Conservation (phyloP, 2,797 vertebrate species). For the Hypotaenidia okinawae region DNA sequence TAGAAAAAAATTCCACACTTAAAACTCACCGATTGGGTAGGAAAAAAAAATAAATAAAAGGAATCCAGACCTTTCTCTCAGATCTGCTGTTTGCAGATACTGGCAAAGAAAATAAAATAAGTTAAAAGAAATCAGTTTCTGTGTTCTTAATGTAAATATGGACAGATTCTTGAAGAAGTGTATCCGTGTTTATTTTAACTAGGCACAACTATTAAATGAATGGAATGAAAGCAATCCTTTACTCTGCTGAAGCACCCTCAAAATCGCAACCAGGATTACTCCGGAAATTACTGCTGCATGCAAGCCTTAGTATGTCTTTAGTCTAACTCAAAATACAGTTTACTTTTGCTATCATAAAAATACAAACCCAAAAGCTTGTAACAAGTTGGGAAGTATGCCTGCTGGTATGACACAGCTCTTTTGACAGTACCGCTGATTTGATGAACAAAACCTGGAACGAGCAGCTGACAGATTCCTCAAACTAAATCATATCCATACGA, state of each 20-base stretch:
- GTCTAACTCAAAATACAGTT: neutral
- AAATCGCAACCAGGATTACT: neutral
- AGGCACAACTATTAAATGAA: neutral
- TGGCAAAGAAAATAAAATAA: neutral
- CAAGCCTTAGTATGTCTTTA: neutral
- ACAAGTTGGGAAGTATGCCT: neutral
- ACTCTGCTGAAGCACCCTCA: neutral
- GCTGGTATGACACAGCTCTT: slow-evolving; percentile 32
- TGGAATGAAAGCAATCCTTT: neutral
- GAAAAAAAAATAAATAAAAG: neutral
- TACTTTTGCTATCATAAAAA: neutral
- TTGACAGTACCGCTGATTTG: neutral
- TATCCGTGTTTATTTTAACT: neutral
- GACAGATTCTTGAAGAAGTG: neutral
- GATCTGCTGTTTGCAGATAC: neutral
- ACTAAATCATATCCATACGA: neutral
- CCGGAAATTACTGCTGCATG: neutral
- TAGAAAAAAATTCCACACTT: neutral
- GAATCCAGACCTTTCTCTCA: neutral
- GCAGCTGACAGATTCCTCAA: neutral
- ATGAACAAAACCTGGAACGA: neutral
- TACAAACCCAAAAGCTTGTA: neutral
- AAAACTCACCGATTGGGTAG: neutral
- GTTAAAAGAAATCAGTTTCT: neutral
- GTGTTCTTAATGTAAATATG: neutral